Conservation (phyloP, 2,113 vertebrate species). For the Myocastor coypus region DNA sequence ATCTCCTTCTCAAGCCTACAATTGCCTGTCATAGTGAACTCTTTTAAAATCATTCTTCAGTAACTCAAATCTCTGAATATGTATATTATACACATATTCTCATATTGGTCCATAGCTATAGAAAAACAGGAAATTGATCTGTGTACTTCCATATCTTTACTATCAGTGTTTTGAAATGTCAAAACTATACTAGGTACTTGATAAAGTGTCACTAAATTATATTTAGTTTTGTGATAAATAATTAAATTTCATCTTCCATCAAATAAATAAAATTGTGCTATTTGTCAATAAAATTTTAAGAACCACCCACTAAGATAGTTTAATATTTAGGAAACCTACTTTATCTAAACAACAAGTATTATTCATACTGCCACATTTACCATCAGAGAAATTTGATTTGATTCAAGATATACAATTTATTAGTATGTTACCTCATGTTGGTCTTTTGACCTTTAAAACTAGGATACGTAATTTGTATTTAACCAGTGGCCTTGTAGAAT, state of each 20-base stretch:
- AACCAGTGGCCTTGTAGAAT: not conserved
- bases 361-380: no score
- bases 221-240: not conserved
- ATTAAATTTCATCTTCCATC: not conserved
- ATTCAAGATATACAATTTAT: not conserved
- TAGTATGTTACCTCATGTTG: not conserved
- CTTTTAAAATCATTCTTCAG: not conserved
- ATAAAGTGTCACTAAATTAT: slow-evolving; percentile 4
- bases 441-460: slow-evolving; percentile 6
- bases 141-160: not conserved
- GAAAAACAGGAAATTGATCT: not conserved
- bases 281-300: not conserved
- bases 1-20: not conserved
- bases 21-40: not conserved
- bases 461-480: not conserved
- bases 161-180: not conserved
- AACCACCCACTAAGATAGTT: not conserved
- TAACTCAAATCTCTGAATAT: not conserved
- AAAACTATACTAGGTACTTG: not conserved
- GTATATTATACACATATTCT: not conserved
- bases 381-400: no score
- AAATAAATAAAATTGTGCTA: not conserved
- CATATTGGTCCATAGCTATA: not conserved
- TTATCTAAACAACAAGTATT: not conserved
- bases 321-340: not conserved